A percentile compares a stretch with the other conserved stretches of the same genome.
Conservation (phyloP, 2,113 vertebrate genomes). For the Anguilla japonica region DNA sequence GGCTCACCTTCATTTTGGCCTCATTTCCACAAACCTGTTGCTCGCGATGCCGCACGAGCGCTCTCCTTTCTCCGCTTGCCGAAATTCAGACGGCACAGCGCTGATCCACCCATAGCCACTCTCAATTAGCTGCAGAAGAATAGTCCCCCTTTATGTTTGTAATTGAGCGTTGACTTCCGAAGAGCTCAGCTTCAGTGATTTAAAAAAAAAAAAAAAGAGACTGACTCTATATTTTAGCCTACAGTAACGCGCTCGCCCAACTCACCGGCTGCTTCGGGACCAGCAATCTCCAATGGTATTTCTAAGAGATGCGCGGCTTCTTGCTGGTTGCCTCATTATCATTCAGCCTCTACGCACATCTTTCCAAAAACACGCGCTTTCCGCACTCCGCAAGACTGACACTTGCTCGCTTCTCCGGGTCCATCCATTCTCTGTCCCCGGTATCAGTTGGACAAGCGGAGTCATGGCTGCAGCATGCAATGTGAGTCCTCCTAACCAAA, state of each 20-base stretch:
- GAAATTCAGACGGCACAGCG: conserved; percentile 32
- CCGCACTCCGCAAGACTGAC: conserved; percentile 69
- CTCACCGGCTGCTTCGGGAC: conserved; percentile 21
- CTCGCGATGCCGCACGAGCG: conserved; percentile 48
- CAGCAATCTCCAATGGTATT: conserved; percentile 38
- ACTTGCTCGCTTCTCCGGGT: conserved; percentile 68
- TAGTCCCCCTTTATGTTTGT: conserved; percentile 21
- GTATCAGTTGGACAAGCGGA: conserved; percentile 27
- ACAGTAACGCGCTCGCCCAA: neutral
- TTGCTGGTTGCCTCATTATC: conserved; percentile 67
- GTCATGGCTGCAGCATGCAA: conserved; percentile 35
- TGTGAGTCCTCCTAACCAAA: conserved; percentile 16
- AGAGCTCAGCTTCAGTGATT: conserved; percentile 24
- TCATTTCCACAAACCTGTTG: conserved; percentile 69
- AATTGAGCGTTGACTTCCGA: neutral
- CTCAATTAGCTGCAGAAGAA: conserved; percentile 41
- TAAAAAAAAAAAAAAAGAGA: neutral
- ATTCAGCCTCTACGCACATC: conserved; percentile 66
- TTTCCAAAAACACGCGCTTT: conserved; percentile 58
- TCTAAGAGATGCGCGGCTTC: conserved; percentile 48
- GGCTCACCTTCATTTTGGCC: conserved; percentile 64
- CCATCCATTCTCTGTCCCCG: conserved; percentile 56
- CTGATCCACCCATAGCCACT: conserved; percentile 43
- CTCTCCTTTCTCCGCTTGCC: conserved; percentile 40
- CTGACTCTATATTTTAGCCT: neutral